Evolutionary conservation across 2,113 vertebrate genomes (phyloP), one percentile per base, ranked within the genome.

Genomic region (Nothocercus nigrocapillus): DNA sequence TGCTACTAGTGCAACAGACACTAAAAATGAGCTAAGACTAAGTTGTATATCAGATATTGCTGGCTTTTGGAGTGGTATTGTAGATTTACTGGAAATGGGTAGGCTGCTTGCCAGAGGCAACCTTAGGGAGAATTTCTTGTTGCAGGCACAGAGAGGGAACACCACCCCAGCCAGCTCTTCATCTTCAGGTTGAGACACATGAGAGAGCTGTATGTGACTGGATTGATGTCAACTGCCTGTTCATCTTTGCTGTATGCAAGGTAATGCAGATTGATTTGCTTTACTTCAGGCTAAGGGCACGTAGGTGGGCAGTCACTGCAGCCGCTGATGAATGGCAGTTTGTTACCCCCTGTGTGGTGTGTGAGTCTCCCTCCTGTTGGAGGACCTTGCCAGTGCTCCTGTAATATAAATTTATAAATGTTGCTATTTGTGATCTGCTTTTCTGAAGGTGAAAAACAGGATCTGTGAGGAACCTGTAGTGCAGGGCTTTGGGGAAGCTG

Each of bases 71-170:
- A 73, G 38, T 40, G 32, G 30, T 4, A n/a, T 28, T 28, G 42
- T 28, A 32, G 38, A 30, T 32, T 85, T 88, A 42, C 24, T 77
- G 78, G 79, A 75, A 38, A 89, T 54, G 69, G 70, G 14, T 13
- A 32, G 44, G 63, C 25, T 82, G 78, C 34, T 28, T 27, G 36
- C 38, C 53, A 82, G 56, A 32, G 73, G 32, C 69, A 68, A 5
- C 38, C 63, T 38, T 61, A 18, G 32, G 80, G 42, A 82, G 3
- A 56, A 1, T 22, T 76, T 20, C 15, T 68, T 63, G 42, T 45
- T 59, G 2, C 0, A 34, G 2, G 34, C 25, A 24, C 42, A 44
- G 17, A 70, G 67, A 47, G 38, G 1, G 38, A 14, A 34, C 25
- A 36, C 66, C 51, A 30, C 3, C 1, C 1, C 6, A 49, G 11